Evolutionary conservation across 2,797 vertebrate species (phyloP), one percentile per base, ranked within the genome.

Genomic region (Cirrhinus mrigala): DNA sequence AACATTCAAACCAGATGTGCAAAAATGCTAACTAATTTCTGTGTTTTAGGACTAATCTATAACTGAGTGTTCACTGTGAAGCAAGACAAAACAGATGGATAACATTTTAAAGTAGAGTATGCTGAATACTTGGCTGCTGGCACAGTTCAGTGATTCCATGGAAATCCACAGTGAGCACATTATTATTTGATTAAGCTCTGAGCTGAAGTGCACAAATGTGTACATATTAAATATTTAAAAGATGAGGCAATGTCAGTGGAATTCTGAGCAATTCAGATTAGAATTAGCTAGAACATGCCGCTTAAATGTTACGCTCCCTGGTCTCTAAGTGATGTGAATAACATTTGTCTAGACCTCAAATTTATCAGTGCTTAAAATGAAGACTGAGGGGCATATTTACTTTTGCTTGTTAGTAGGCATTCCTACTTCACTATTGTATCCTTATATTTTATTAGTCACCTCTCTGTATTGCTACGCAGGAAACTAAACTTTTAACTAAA

Each of bases 151-250:
- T 9, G 29, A 29, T 60, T 70, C 40, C 3, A 11, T 40, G 68
- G 52, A 68, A 37, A 16, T 69, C 73, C 20, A n/a, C 58, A 56
- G 56, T 22, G 15, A 79, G 24, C 40, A 33, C 75, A 83, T 88
- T 62, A 88, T 87, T 85, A 82, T 82, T 87, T 88, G 75, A 88
- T 82, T 33, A 54, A 24, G 62, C 12, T 40, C 40, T 79, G 62
- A 76, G 81, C 81, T 75, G 24, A 85, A 82, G 87, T 82, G 87
- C 81, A 81, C 76, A 76, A 79, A 64, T 71, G 56, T 81, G 81
- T 77, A 76, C 77, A 66, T 77, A 56, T 73, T 77, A 37, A 84
- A 81, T 81, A 81, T 88, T 88, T 86, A 46, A 88, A 44, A 15
- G 78, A 62, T 76, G 48, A 80, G 52, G 56, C 62, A 70, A 64